Base-by-base conservation (phyloP, 2,797 vertebrate species). In the Halcyon chelicuti region DNA sequence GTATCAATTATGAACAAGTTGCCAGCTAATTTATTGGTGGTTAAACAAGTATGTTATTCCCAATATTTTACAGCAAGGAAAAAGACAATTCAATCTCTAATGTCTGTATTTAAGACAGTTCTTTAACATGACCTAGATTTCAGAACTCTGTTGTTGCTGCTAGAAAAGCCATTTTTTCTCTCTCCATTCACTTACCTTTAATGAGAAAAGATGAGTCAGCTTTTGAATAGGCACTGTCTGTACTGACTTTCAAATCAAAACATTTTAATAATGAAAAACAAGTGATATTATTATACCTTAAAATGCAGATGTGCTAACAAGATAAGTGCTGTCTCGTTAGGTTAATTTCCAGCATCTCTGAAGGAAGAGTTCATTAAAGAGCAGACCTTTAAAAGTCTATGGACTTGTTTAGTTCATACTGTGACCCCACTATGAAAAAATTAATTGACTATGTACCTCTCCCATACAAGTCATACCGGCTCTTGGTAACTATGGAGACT, bases 81-180 rank as follows among this genome's bases (percentile, higher is more conserved):
- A 71, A 89, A 37, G 47, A 54, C 73, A 90, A 37, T 68, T 47
- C 42, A 26, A 3, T 75, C 35, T 47, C 93, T 93, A 82, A 78
- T 93, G 71, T 62, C 70, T 67, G 54, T 78, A 44, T 94, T 62
- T 86, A 70, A 76, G 94, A 79, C 47, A 81, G 79, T 81, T 96
- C 85, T 84, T 89, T 93, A 93, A 58, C 42, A 60, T 98, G 98
- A 98, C 98, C 98, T 97, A 98, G 96, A 97, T 98, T 98, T 97
- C 91, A 95, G 89, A 97, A 89, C 84, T 94, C 96, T 90, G 80
- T 96, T 96, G 94, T 95, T 97, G 90, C 97, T 97, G 96, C 91
- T 94, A 91, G 87, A 96, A 97, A 97, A 97, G 92, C 88, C 95
- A 89, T 96, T 80, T 90, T 94, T 93, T 94, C 94, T 31, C 78